Evolutionary conservation across 2,113 vertebrate species (phyloP), one percentile per base, ranked within the genome.

Genomic region (Malurus melanocephalus): DNA sequence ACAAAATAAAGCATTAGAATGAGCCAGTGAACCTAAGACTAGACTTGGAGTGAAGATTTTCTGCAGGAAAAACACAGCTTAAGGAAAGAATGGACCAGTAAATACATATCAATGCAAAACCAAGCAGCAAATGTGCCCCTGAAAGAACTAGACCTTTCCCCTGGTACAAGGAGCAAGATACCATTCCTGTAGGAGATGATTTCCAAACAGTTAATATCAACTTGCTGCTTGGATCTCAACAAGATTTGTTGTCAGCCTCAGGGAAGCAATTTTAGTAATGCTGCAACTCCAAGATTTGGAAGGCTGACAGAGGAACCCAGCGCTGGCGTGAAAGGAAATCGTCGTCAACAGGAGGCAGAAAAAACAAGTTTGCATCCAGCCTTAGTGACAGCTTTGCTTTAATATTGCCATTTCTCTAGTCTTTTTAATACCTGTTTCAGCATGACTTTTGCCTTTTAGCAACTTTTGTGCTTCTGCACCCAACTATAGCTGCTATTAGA

Each of bases 181-280:
- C 21, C 82, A 74, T 66, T 92, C n/a, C 74, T 64, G 48, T 26
- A 82, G 59, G 51, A 65, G 73, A 86, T 75, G 46, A 92, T 84
- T 93, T 94, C 92, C 55, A 90, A 91, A 82, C 46, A 95, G 45
- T 52, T 60, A 85, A 55, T 68, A 81, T 35, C 74, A 93, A 6
- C 51, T 93, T 69, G 80, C 83, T 81, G 48, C 49, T 76, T 80
- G 57, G 66, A 28, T 46, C 73, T 71, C 73, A 71, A 33, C 12
- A 57, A 81, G 65, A 89, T 78, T 33, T 85, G 68, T 16, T 75
- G 53, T 80, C 65, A 78, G 78, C 24, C 80, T 73, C 3, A 0
- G n/a, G 64, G 88, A 80, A 60, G 30, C 84, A 85, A 88, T 87
- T 90, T 82, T 73, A 94, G 75, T 49, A 88, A 73, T 22, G 92